Evolutionary conservation across 2,888 invertebrate species (phyloP).

Genomic region (Patella ulyssiponensis): DNA sequence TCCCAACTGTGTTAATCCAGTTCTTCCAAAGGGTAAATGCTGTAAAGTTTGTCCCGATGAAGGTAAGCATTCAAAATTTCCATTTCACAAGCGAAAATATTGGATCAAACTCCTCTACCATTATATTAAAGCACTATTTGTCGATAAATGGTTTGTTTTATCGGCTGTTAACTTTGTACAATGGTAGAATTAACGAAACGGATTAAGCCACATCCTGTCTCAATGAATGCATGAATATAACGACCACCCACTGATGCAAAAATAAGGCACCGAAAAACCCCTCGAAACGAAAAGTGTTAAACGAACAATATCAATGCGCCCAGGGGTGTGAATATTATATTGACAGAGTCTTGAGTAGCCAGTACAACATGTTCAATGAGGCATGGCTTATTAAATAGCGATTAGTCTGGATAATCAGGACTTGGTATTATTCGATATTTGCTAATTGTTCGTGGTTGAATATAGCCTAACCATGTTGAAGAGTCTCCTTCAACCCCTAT

Average conservation of each 20-base stretch:
- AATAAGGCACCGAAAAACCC: not conserved
- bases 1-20: conserved; percentile 88
- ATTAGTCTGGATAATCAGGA: not conserved
- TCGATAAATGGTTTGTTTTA: not conserved
- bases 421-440: not conserved
- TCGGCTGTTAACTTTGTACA: conserved; percentile 4
- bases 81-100: no score
- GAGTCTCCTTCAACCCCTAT: no score
- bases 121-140: not conserved
- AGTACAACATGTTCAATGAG: not conserved
- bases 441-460: not conserved
- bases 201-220: not conserved
- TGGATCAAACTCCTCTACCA: no score
- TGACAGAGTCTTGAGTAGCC: conserved; percentile 1
- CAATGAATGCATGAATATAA: not conserved
- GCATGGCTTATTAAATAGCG: not conserved
- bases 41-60: conserved; percentile 84
- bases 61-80: conserved; percentile 29
- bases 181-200: not conserved
- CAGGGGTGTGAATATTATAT: not conserved
- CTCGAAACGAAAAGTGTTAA: conserved; percentile 10
- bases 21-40: conserved; percentile 87
- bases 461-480: no score
- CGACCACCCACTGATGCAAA: conserved; percentile 4
- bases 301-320: not conserved